These are phyloP conservation scores for Podarcis cretensis DNA, from an alignment of 2,113 vertebrate genomes.

Conservation along the genomic window DNA sequence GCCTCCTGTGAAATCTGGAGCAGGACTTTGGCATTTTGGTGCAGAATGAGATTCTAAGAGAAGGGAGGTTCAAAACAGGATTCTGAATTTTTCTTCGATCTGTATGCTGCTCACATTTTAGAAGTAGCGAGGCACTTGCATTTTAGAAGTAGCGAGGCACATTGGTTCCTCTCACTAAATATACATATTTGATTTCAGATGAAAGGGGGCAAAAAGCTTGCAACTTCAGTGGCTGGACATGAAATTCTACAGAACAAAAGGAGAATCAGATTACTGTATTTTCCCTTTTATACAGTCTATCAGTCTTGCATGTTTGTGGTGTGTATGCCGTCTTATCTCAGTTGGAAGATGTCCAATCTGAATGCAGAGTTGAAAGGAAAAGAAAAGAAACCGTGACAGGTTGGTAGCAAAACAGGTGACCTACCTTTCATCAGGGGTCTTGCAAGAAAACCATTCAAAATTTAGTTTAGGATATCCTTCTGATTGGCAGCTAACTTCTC, in stretches of 20 bases:
- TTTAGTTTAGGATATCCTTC: constrained; percentile 77
- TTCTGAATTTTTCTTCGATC: background rate
- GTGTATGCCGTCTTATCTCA: background rate
- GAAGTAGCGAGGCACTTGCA: background rate
- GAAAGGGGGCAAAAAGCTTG: background rate
- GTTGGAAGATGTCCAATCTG: constrained; percentile 12
- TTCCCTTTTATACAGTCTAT: background rate
- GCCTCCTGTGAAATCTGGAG: background rate
- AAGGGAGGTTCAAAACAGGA: background rate
- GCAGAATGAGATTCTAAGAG: background rate
- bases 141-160: background rate
- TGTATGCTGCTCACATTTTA: background rate
- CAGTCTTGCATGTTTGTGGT: background rate
- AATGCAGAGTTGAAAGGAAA: background rate
- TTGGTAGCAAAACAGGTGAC: background rate
- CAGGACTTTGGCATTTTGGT: background rate
- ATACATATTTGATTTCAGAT: too few species aligned
- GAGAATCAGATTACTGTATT: background rate
- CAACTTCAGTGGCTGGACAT: background rate
- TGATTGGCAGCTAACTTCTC: constrained; percentile 73
- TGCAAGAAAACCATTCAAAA: constrained; percentile 79
- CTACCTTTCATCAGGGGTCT: constrained; percentile 72
- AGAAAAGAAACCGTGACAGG: background rate
- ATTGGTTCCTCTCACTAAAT: background rate
- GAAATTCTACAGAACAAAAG: background rate